Conservation (phyloP, 1,140 invertebrate species). For the Amyelois transitella region DNA sequence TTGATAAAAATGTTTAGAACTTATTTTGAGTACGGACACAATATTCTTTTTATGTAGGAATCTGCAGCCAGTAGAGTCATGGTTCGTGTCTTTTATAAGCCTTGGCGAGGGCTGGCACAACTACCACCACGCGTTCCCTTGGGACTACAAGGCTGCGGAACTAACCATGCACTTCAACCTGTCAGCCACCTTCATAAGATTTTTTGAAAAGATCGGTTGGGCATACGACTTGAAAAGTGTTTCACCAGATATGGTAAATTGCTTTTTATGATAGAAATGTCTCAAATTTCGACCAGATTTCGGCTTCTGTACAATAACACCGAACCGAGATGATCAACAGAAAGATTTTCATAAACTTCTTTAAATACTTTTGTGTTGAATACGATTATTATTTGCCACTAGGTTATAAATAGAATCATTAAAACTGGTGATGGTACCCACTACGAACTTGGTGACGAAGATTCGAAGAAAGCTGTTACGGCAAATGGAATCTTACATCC, state of each 20-base stretch:
- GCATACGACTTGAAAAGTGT: slow-evolving; percentile 77
- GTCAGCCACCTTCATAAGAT: slow-evolving; percentile 50
- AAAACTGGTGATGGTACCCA: too few species aligned
- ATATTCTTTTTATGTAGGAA: slow-evolving; percentile 35
- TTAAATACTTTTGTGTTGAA: too few species aligned
- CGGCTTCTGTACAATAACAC: too few species aligned
- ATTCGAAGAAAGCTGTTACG: slow-evolving; percentile 31
- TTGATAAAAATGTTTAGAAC: too few species aligned
- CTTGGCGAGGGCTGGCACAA: slow-evolving; percentile 84
- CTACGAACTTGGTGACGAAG: too few species aligned
- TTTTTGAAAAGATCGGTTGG: slow-evolving; percentile 44
- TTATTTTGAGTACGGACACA: too few species aligned
- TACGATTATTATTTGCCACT: too few species aligned
- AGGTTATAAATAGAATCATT: too few species aligned
- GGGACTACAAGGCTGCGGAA: slow-evolving; percentile 84
- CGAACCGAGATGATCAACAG: too few species aligned
- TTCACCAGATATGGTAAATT: not conserved
- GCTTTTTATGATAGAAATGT: too few species aligned
- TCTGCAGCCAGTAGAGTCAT: slow-evolving; percentile 70
- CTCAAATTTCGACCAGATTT: too few species aligned
- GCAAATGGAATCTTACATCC: slow-evolving; percentile 47
- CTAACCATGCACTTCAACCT: slow-evolving; percentile 66
- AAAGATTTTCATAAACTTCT: too few species aligned
- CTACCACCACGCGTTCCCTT: slow-evolving; percentile 91
- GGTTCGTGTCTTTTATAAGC: slow-evolving; percentile 47